Base-by-base conservation (phyloP, 2,888 invertebrate species). In the Tyria jacobaeae region DNA sequence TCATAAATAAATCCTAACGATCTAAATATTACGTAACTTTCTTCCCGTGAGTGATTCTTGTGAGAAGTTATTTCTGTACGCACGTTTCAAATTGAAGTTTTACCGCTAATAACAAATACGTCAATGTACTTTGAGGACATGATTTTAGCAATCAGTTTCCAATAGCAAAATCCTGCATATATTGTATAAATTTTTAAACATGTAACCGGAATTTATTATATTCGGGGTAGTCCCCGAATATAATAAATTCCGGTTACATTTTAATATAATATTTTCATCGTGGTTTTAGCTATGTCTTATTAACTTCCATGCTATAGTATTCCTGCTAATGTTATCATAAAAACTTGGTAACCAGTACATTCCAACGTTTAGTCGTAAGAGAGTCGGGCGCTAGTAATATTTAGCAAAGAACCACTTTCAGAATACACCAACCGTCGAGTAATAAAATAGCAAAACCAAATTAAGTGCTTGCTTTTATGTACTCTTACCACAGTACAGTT, bases 361-460 rank as follows among this genome's bases (percentile, higher is more conserved):
- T 44, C 12, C 21, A 21, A 10, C 21, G 17, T 21, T 10, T 12
- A 5, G 10, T 44, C 44, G 44, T 44, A 21, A 21, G 4, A 44
- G 10, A 21, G 21, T 12, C 9, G 34, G 24, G 27, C 5, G 21
- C 31, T 12, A 21, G 10, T 44, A 34, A 35, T 51, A 35, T 51
- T 35, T 35, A 15, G 24, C 3, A 3, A 15, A 1, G 35, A 35
- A 35, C 15, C 51, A 35, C 51, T 51, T 51, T 35, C 51, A 51
- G 27, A 51, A 51, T 35, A 51, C 51, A 51, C 51, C 15, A 51
- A 51, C 21, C 35, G 15, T 35, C 51, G 15, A 51, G 51, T 51
- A 51, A 51, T 51, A 35, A 51, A 51, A 51, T 24, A 51, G 35
- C 51, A 31, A 41, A 55, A 55, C 41, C 27, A 44, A 55, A 21